Base-by-base conservation (phyloP, 2,888 invertebrate genomes). In the Epirrhoe alternata region DNA sequence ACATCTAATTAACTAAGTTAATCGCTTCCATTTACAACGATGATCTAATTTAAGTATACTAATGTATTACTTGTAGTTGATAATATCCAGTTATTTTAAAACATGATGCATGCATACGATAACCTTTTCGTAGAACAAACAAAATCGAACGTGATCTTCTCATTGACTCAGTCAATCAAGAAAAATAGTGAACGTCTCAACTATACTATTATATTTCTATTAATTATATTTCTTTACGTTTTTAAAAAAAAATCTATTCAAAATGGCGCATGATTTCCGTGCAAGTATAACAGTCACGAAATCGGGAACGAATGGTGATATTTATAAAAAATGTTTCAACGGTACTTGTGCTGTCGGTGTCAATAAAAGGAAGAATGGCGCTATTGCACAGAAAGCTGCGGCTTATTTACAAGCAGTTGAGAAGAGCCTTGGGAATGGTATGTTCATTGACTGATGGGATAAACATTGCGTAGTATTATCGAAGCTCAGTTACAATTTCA, bases 371-470 rank as follows among this genome's bases (percentile, higher is more conserved):
- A 73, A 76, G 0, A 83, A 83, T n/a, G 84, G 87, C 0, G 77
- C 86, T 0, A 89, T 92, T 56, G 87, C 90, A 14, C 81, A 85
- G 68, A 89, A 81, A 73, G 90, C 92, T 2, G 86, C 88, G 66
- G 90, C 87, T 0, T 91, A 92, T 74, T 79, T 92, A 69, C 80
- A 89, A 66, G 92, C 92, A 10, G 92, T 91, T 10, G 83, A 73
- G 66, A 77, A 86, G 67, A 91, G 91, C 66, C 82, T 81, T 45
- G 83, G 86, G 35, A 68, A 79, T 1, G 57, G 68, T 68, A 61
- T 14, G 66, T 65, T 42, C 12, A 12, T 42, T 42, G 10, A 42
- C 35, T 38, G 6, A 2, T 8, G 7, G 35, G 35, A 38, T 7
- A 24, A 38, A 2, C 10, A 38, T 38, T 38, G 35, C 3, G 35